phyloP scores from a whole-genome alignment of 2,113 vertebrate genomes.

The Nothocercus julius region DNA sequence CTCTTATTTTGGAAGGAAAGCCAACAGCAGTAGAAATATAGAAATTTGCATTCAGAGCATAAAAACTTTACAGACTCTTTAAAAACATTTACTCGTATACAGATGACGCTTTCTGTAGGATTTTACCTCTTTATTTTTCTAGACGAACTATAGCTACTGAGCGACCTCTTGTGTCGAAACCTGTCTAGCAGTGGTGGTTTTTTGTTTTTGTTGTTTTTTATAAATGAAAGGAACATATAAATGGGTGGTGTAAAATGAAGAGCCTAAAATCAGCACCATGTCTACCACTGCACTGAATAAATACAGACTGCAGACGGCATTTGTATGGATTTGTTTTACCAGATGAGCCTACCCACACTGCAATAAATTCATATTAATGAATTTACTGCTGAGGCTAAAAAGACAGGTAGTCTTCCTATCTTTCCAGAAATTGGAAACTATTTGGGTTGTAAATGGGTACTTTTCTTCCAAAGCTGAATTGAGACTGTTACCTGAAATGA shows the following conservation, averaged over 20 bases:
- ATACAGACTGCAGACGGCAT: not conserved
- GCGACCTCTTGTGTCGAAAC: constrained; percentile 69
- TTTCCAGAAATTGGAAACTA: not conserved
- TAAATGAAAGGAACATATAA: fast-evolving
- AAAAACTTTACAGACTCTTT: not conserved
- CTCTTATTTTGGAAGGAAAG: not conserved
- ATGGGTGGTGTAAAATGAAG: not conserved
- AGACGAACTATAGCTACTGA: constrained; percentile 33
- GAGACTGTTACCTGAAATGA: not conserved
- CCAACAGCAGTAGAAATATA: not conserved
- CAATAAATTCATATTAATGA: not conserved
- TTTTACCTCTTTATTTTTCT: not conserved
- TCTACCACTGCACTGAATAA: not conserved
- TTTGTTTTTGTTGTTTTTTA: not conserved
- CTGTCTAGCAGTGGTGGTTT: not conserved
- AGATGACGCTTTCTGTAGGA: not conserved
- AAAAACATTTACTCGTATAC: not conserved
- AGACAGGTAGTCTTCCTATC: too few species aligned
- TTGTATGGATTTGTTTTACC: not conserved
- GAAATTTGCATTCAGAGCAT: not conserved
- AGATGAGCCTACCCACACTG: not conserved
- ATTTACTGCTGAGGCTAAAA: not conserved
- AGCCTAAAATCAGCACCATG: not conserved
- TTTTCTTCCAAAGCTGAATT: not conserved
- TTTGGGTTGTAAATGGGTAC: not conserved